Conservation (phyloP, 2,888 invertebrate species). For the Allacma fusca region DNA sequence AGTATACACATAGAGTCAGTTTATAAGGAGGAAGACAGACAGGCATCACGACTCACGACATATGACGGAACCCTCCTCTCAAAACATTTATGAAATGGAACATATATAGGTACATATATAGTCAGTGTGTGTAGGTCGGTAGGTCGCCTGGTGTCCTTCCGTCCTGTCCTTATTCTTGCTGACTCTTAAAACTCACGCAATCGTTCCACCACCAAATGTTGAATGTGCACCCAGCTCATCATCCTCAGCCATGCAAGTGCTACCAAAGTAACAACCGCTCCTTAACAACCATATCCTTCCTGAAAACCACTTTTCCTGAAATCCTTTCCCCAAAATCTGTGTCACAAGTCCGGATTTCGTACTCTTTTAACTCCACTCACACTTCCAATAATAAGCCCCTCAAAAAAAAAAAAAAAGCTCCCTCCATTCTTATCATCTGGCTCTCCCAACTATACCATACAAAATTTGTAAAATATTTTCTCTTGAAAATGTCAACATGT, state of each 20-base stretch:
- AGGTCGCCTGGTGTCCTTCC: slow-evolving; percentile 34
- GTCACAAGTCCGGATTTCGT: background rate
- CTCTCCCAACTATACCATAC: no score
- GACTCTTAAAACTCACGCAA: background rate
- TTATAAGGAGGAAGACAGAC: slow-evolving; percentile 10
- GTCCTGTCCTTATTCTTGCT: slow-evolving; percentile 1
- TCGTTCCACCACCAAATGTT: slow-evolving; percentile 27
- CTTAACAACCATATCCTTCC: slow-evolving; percentile 2
- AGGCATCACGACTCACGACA: slow-evolving; percentile 25
- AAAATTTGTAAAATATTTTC: no score
- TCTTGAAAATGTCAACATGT: no score
- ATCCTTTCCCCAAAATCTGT: background rate
- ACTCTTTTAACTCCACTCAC: no score
- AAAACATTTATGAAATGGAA: slow-evolving; percentile 28
- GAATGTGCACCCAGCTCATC: slow-evolving; percentile 35
- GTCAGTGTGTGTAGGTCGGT: slow-evolving; percentile 30
- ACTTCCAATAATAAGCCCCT: no score
- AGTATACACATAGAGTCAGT: background rate
- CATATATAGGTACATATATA: background rate
- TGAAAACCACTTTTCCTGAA: background rate
- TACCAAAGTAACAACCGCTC: background rate
- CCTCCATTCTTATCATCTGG: no score
- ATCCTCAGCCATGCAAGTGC: background rate
- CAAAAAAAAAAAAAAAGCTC: no score
- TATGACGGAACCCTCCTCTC: slow-evolving; percentile 43